Base-by-base conservation (phyloP, 2,888 invertebrate species). In the Andrena marginata region DNA sequence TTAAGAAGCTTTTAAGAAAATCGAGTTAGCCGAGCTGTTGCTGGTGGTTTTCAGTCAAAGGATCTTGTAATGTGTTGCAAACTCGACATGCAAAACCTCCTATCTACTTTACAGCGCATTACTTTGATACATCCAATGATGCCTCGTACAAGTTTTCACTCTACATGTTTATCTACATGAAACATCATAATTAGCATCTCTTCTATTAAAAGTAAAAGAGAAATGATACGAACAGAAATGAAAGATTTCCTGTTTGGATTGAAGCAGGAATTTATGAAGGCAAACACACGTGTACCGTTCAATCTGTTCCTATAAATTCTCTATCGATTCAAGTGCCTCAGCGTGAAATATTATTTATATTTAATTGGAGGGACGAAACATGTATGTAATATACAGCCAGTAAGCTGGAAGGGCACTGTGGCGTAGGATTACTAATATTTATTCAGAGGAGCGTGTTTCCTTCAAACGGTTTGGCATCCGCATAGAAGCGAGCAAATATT, bases 401-500 rank as follows among this genome's bases (percentile, higher is more conserved):
- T 42, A 42, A 42, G 42, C 16, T 42, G 42, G 16, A 16, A 42
- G 42, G 42, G 5, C 42, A 13, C 26, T 33, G 10, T n/a, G 10
- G 2, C 10, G 7, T 13, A 31, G 13, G 33, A 51, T 59, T 33
- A 20, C 67, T 63, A 68, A 80, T 75, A 76, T 82, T 82, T 82
- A 76, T 80, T 59, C 71, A 51, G 26, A 49, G 54, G 51, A 65
- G 51, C 75, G 63, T 72, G 71, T 64, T 81, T 75, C 74, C 82
- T 82, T 64, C 62, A 81, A 82, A 82, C 75, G 49, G 75, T 76
- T 80, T 80, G 76, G 81, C 75, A 82, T 81, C 82, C 51, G 59
- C 81, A 76, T 75, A 69, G 81, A 69, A 67, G 70, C 81, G 71
- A 71, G 82, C 71, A 82, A 83, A 83, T 83, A 77, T 59, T 85